Conservation (phyloP, 2,888 invertebrate genomes). For the Norana najaformis region DNA sequence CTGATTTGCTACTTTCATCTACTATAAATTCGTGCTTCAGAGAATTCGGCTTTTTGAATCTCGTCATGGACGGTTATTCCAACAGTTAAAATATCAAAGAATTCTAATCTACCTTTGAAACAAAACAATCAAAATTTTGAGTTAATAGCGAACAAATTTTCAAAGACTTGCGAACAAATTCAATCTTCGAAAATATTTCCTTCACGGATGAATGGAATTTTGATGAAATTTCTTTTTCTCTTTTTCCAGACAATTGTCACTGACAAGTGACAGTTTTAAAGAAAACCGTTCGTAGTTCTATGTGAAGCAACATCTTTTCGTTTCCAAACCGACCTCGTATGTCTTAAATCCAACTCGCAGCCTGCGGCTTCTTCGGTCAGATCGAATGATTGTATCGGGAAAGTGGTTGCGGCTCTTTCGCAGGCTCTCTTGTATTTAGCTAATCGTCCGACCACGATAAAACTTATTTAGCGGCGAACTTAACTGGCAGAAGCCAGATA, state of each 20-base stretch:
- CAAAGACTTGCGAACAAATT: neutral
- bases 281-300: neutral
- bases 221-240: neutral
- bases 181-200: neutral
- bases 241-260: neutral
- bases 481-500: neutral
- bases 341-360: neutral
- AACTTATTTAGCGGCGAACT: neutral
- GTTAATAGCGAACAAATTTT: neutral
- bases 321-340: neutral
- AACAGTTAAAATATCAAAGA: neutral
- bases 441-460: neutral
- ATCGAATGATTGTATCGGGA: neutral
- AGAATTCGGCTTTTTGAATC: neutral
- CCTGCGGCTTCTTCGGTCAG: neutral
- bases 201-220: neutral
- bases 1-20: neutral
- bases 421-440: neutral
- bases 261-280: neutral
- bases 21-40: neutral
- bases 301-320: neutral
- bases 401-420: neutral
- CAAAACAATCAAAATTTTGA: neutral
- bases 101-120: neutral
- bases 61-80: neutral